Evolutionary conservation across 1,140 invertebrate genomes (phyloP).

Genomic region (Batillaria attramentaria): DNA sequence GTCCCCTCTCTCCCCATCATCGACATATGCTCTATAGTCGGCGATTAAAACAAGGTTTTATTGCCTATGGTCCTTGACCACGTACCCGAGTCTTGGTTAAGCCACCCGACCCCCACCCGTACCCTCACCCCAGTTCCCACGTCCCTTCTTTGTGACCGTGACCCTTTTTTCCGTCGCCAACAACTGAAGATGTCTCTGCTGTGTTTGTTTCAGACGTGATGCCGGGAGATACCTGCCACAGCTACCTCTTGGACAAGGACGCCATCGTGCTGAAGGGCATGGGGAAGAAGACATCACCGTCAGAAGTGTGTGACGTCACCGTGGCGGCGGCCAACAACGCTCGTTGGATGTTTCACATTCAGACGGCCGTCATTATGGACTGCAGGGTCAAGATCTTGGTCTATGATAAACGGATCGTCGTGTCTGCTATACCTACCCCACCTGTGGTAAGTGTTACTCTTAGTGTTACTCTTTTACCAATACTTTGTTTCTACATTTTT

Average conservation of each 20-base stretch:
- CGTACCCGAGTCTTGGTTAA: too few relatives aligned
- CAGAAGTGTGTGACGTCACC: constrained; percentile 35
- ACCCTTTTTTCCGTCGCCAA: too few relatives aligned
- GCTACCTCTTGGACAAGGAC: constrained; percentile 21
- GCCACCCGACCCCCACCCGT: too few relatives aligned
- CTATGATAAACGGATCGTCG: constrained; percentile 24
- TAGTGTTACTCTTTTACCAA: too few relatives aligned
- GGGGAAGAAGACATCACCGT: background rate
- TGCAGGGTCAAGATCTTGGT: constrained; percentile 31
- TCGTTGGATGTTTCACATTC: constrained; percentile 37
- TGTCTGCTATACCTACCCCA: background rate
- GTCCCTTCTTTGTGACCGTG: too few relatives aligned
- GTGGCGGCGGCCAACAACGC: constrained; percentile 8
- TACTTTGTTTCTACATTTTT: background rate
- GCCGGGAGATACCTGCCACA: constrained; percentile 17
- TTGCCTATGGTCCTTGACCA: too few relatives aligned
- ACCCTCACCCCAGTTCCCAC: too few relatives aligned
- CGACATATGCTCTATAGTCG: too few relatives aligned
- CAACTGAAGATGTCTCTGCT: background rate
- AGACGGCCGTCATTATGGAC: constrained; percentile 36
- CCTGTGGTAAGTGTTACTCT: constrained; percentile 27
- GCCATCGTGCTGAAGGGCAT: constrained; percentile 16
- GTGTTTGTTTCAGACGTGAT: background rate
- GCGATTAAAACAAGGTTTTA: too few relatives aligned
- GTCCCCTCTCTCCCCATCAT: too few relatives aligned